Conservation (phyloP, 2,797 vertebrate genomes). For the Myiotriccus ornatus region DNA sequence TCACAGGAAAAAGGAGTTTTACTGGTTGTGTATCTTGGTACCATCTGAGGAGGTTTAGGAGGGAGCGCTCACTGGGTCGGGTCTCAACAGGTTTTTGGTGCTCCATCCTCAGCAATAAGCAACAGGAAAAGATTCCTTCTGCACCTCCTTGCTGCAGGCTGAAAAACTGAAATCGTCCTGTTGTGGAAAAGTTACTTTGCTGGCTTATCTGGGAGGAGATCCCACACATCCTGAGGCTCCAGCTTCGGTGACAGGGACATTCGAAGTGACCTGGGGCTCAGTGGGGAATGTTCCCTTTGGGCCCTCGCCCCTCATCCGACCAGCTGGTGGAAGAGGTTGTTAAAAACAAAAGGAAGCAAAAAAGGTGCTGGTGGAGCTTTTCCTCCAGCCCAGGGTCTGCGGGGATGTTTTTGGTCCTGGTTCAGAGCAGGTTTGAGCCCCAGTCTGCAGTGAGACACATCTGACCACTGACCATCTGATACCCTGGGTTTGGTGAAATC, state of each 20-base stretch:
- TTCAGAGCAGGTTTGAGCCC: not conserved
- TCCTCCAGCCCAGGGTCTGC: not conserved
- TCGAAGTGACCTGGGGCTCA: not conserved
- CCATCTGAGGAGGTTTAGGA: slow-evolving; percentile 43
- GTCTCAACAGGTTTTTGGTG: not conserved
- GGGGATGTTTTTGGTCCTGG: not conserved
- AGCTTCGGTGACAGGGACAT: not conserved
- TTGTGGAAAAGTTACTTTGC: not conserved
- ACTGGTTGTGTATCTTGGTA: not conserved
- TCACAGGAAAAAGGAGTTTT: not conserved
- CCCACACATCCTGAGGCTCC: not conserved
- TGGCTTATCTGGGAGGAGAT: not conserved
- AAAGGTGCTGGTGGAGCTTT: not conserved
- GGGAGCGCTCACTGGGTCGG: not conserved
- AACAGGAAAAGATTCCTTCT: not conserved
- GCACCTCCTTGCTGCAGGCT: not conserved
- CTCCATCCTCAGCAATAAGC: not conserved
- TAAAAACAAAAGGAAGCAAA: not conserved
- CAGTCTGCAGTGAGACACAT: rapidly evolving
- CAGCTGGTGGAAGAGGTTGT: not conserved
- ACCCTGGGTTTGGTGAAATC: not conserved
- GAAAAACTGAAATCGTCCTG: not conserved
- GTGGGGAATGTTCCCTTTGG: not conserved
- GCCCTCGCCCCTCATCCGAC: not conserved
- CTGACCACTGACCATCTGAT: not conserved